Conservation (phyloP, 1,140 invertebrate species). For the Kradibia gibbosae region DNA sequence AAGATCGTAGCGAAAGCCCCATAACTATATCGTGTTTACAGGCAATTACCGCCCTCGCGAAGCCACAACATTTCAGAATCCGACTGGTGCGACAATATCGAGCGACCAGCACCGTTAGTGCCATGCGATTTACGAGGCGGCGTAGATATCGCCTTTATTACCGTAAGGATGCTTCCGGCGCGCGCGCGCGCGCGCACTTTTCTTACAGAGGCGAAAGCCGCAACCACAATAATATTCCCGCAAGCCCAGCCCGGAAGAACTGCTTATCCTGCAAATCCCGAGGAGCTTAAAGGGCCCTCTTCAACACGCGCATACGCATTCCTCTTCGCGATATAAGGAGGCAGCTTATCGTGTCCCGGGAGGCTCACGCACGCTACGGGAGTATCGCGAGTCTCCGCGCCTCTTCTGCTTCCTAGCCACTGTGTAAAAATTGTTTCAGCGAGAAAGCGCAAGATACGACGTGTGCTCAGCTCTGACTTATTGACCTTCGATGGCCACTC, state of each 20-base stretch:
- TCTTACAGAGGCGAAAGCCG: slow-evolving; percentile 57
- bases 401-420: not conserved
- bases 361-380: not conserved
- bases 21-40: not conserved
- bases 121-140: slow-evolving; percentile 61
- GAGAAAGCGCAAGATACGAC: not conserved
- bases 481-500: slow-evolving; percentile 60
- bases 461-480: slow-evolving; percentile 57
- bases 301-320: not conserved
- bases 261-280: slow-evolving; percentile 60
- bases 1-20: too few relatives aligned
- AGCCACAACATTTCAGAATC: not conserved
- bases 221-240: slow-evolving; percentile 57
- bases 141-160: not conserved
- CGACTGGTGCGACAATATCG: slow-evolving; percentile 49
- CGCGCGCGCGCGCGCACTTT: slow-evolving; percentile 2
- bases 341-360: slow-evolving; percentile 17
- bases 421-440: not conserved
- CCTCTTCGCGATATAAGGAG: not conserved
- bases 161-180: slow-evolving; percentile 45
- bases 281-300: slow-evolving; percentile 60
- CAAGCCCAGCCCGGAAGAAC: slow-evolving; percentile 13
- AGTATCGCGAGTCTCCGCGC: not conserved
- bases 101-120: slow-evolving; percentile 68
- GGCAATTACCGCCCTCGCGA: not conserved